These are phyloP conservation scores for Theocolax elegans DNA, from an alignment of 1,140 invertebrate species.

Conservation along the genomic window DNA sequence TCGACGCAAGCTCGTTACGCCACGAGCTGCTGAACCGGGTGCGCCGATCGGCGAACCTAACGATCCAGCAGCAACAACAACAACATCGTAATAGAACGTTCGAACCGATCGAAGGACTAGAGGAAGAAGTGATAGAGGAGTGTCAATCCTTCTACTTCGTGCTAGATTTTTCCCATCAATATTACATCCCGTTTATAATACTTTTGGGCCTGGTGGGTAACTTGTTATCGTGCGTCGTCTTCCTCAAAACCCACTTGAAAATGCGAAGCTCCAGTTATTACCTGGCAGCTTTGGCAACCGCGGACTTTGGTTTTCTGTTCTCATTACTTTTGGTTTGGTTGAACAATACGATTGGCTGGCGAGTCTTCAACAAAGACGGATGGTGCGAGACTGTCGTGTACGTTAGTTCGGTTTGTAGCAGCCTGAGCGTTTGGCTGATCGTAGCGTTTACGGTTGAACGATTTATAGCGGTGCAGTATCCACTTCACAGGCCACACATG, in stretches of 20 bases:
- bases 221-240: conserved; percentile 70
- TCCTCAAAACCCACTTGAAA: conserved; percentile 69
- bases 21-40: background rate
- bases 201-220: conserved; percentile 70
- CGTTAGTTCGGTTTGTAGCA: conserved; percentile 70
- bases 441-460: conserved; percentile 76
- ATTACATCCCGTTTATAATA: conserved; percentile 70
- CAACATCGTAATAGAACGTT: conserved; percentile 6
- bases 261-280: conserved; percentile 72
- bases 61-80: background rate
- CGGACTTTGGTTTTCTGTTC: conserved; percentile 69
- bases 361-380: conserved; percentile 68
- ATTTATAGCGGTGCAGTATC: conserved; percentile 76
- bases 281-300: conserved; percentile 69
- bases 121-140: conserved; percentile 48
- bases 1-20: background rate
- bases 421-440: conserved; percentile 72
- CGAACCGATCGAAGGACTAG: conserved; percentile 16
- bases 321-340: conserved; percentile 70
- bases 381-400: conserved; percentile 73
- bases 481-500: conserved; percentile 71
- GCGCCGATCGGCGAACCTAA: background rate
- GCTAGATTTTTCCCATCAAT: conserved; percentile 67
- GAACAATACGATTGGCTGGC: conserved; percentile 64
- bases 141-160: conserved; percentile 58